Percentiles rank a stretch among this genome's conserved stretches.
phyloP scores from a whole-genome alignment of 2,888 invertebrate genomes.

The Phrixothrix hirtus region DNA sequence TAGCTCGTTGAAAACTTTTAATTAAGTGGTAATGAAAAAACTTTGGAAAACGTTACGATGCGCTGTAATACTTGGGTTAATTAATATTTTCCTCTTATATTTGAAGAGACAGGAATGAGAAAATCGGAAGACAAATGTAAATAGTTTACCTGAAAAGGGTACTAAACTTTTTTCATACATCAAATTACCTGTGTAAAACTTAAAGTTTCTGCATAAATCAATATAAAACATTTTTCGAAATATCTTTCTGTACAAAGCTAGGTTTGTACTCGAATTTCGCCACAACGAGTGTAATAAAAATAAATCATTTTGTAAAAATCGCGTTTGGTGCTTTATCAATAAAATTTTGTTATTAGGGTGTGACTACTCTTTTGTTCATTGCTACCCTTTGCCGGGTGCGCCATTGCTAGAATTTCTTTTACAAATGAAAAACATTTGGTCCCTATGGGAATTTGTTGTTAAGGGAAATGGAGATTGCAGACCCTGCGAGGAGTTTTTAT shows the following conservation, averaged over 20 bases:
- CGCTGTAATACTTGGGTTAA: slow-evolving; percentile 13
- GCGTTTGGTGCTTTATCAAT: slow-evolving; percentile 1
- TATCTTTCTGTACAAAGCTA: too few relatives aligned
- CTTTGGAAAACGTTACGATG: slow-evolving; percentile 16
- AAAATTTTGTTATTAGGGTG: background rate
- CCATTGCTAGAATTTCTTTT: background rate
- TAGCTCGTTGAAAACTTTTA: slow-evolving; percentile 26
- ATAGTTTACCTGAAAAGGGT: slow-evolving; percentile 4
- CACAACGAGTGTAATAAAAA: too few relatives aligned
- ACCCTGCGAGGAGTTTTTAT: background rate
- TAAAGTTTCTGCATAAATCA: slow-evolving; percentile 14
- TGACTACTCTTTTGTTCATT: background rate
- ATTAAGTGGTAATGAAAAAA: slow-evolving; percentile 32
- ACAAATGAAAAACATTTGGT: background rate
- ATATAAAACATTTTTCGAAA: too few relatives aligned
- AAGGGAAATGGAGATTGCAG: background rate
- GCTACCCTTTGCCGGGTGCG: background rate
- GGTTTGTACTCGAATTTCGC: too few relatives aligned
- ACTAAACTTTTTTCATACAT: slow-evolving; percentile 13
- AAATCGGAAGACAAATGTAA: slow-evolving; percentile 3
- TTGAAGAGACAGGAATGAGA: background rate
- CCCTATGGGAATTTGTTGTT: background rate
- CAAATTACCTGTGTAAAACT: slow-evolving; percentile 14
- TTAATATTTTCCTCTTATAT: slow-evolving; percentile 18
- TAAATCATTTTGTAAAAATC: too few relatives aligned